These are phyloP conservation scores for Nephotettix cincticeps DNA, from an alignment of 1,140 invertebrate genomes.

Conservation along the genomic window DNA sequence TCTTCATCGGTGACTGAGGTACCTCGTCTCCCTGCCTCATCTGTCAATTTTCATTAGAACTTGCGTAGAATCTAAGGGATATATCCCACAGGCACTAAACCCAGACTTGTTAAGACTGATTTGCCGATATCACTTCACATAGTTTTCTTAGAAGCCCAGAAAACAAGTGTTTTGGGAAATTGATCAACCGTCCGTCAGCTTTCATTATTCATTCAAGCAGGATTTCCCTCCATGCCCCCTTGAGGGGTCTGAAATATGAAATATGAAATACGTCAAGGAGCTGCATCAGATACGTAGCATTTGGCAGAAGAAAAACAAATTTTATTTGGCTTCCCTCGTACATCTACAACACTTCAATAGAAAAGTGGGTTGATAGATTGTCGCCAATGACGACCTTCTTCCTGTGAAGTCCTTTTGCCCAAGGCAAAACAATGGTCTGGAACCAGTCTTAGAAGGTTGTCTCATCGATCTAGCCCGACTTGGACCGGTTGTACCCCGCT, in stretches of 20 bases:
- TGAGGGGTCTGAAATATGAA: constrained; percentile 46
- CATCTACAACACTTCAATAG: constrained; percentile 39
- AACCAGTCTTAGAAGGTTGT: constrained; percentile 43
- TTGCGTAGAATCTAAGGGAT: constrained; percentile 16
- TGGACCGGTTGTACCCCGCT: constrained; percentile 41
- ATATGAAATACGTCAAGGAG: constrained; percentile 50
- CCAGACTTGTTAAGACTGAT: constrained; percentile 20
- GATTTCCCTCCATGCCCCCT: constrained; percentile 46
- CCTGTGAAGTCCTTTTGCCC: constrained; percentile 37
- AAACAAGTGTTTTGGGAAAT: constrained; percentile 38
- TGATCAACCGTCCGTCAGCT: constrained; percentile 31
- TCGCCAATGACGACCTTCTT: constrained; percentile 45
- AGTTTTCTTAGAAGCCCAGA: constrained; percentile 39
- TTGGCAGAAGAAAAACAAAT: constrained; percentile 47
- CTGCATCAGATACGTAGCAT: no score
- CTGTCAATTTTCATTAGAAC: constrained; percentile 20
- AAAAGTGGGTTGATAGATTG: constrained; percentile 46
- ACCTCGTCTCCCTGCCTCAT: not conserved
- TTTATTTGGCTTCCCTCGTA: constrained; percentile 44
- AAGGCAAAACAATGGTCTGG: constrained; percentile 33
- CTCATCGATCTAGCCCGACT: constrained; percentile 44
- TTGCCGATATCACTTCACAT: not conserved
- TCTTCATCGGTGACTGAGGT: not conserved
- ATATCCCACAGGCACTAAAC: constrained; percentile 26
- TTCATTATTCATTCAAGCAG: constrained; percentile 42